Base-by-base conservation (phyloP, 2,797 vertebrate species). In the Acomys russatus region DNA sequence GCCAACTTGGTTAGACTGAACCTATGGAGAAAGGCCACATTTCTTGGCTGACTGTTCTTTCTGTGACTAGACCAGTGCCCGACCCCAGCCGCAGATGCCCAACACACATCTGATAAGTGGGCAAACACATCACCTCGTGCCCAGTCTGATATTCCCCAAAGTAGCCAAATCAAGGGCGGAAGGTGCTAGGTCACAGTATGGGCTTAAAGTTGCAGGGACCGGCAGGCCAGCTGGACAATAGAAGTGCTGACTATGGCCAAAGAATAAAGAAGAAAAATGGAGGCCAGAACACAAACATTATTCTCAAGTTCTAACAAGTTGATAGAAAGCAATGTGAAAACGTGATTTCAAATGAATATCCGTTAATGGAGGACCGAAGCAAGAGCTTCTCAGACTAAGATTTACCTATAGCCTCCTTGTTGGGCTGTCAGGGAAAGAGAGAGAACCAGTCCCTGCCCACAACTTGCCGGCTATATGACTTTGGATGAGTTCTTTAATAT, bases 401-500 rank as follows among this genome's bases (percentile, higher is more conserved):
- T 18, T 78, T 73, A 56, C 33, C 74, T 73, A 73, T 76, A 3
- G 14, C 0, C 25, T 23, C 22, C 91, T 85, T 92, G 22, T 90
- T 74, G 74, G 44, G 25, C 18, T 9, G 74, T 64, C 56, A 80
- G 44, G 88, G 77, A 76, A 9, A 70, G 64, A 18, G 38, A 73
- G 54, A 74, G 22, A 74, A 14, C 15, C 7, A 33, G 3, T 59
- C 14, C 18, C 2, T 49, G 17, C 23, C 74, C 35, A 11, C 18
- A 73, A 63, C 38, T 74, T 82, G 33, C 35, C 64, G 35, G 20
- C 4, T 78, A 18, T 80, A 38, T 70, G 56, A 94, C 54, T 61
- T 61, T 44, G 17, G 90, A 66, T n/a, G 74, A 56, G n/a, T 84
- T 85, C 87, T 20, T 76, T 85, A 92, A 71, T n/a, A n/a, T 94